Conservation (phyloP, 2,113 vertebrate species). For the Rhynchomys soricoides region DNA sequence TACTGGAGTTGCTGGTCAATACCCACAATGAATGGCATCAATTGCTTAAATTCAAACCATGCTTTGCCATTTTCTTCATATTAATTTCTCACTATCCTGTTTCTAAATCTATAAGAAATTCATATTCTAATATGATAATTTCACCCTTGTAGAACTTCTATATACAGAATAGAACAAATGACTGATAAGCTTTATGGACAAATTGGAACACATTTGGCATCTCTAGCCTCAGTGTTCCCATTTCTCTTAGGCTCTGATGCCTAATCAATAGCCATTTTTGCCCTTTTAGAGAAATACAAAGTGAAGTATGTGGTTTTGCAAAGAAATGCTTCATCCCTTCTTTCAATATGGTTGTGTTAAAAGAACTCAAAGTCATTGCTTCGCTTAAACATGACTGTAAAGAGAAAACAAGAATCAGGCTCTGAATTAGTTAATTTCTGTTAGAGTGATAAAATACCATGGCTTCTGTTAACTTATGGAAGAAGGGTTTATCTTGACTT, state of each 20-base stretch:
- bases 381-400: neutral
- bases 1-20: neutral
- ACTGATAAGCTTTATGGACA: neutral
- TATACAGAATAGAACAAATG: neutral
- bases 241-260: neutral
- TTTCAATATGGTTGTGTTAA: neutral
- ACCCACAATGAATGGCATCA: fast-evolving
- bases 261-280: neutral
- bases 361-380: neutral
- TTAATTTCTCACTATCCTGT: neutral
- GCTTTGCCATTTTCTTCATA: neutral
- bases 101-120: neutral
- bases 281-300: neutral
- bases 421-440: neutral
- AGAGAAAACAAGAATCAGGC: neutral
- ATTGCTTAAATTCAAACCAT: neutral
- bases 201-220: neutral
- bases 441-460: neutral
- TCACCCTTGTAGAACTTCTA: neutral
- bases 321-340: too few relatives aligned
- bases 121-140: neutral
- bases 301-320: neutral
- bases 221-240: neutral
- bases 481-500: neutral
- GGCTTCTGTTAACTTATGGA: neutral